phyloP scores from a whole-genome alignment of 2,113 vertebrate species.

The Dasyornis broadbenti region DNA sequence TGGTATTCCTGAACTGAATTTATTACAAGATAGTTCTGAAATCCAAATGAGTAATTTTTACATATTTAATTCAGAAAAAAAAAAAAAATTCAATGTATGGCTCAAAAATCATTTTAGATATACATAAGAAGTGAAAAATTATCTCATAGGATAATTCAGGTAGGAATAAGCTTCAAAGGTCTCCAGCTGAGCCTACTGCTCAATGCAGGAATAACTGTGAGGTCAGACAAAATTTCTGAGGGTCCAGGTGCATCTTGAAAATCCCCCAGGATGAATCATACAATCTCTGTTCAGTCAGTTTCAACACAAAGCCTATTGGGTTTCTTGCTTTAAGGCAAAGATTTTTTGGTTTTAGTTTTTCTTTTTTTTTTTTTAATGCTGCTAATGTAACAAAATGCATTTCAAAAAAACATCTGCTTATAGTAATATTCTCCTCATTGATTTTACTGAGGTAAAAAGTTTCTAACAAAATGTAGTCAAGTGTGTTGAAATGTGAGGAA shows the following conservation, averaged over 20 bases:
- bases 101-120: neutral
- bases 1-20: neutral
- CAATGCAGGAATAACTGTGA: neutral
- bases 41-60: neutral
- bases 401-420: neutral
- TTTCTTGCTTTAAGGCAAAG: neutral
- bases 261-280: neutral
- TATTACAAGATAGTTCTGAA: neutral
- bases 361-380: neutral
- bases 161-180: neutral
- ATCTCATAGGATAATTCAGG: neutral
- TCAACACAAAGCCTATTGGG: neutral
- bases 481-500: neutral
- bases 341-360: too few species aligned
- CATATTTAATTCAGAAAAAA: neutral
- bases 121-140: neutral
- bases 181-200: neutral
- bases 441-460: neutral
- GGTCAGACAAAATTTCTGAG: neutral
- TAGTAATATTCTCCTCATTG: neutral
- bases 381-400: neutral
- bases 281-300: neutral
- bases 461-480: neutral
- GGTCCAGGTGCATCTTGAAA: neutral
- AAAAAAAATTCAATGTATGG: neutral